Percentiles rank a stretch among this genome's conserved stretches.
Conservation (phyloP, 2,797 vertebrate species). For the Leucoraja ocellata region DNA sequence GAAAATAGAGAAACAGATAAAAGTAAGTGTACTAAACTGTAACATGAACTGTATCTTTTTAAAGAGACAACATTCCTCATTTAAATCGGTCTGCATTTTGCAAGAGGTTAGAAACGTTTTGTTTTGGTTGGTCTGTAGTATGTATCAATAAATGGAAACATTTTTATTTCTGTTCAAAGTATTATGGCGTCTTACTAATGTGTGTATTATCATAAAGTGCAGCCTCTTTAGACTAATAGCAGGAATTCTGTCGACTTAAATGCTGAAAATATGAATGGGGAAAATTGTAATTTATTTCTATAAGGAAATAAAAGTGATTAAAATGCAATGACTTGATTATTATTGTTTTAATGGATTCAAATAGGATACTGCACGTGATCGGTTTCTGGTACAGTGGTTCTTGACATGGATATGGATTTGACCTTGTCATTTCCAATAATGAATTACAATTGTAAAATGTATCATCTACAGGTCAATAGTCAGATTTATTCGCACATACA, state of each 20-base stretch:
- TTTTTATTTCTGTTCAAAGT: constrained; percentile 19
- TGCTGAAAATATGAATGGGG: constrained; percentile 32
- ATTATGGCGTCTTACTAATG: constrained; percentile 17
- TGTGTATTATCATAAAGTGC: constrained; percentile 5
- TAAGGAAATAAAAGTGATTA: constrained; percentile 38
- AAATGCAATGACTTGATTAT: constrained; percentile 24
- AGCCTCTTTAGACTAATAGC: constrained; percentile 5
- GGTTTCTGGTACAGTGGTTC: not conserved
- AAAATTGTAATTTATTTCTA: constrained; percentile 37
- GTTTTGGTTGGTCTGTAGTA: not conserved
- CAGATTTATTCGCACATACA: too few species aligned
- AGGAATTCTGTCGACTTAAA: constrained; percentile 16
- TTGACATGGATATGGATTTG: not conserved
- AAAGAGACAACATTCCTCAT: constrained; percentile 31
- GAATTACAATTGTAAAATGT: not conserved
- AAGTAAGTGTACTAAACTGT: constrained; percentile 36
- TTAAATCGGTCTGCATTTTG: constrained; percentile 37
- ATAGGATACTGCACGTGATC: not conserved
- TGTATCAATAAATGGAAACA: not conserved
- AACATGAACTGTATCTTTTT: constrained; percentile 32
- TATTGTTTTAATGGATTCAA: not conserved
- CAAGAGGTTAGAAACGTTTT: constrained; percentile 11
- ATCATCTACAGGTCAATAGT: not conserved
- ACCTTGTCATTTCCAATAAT: not conserved
- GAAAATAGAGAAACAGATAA: constrained; percentile 28